Evolutionary conservation across 1,140 invertebrate species (phyloP).

Genomic region (Neodiprion virginianus): DNA sequence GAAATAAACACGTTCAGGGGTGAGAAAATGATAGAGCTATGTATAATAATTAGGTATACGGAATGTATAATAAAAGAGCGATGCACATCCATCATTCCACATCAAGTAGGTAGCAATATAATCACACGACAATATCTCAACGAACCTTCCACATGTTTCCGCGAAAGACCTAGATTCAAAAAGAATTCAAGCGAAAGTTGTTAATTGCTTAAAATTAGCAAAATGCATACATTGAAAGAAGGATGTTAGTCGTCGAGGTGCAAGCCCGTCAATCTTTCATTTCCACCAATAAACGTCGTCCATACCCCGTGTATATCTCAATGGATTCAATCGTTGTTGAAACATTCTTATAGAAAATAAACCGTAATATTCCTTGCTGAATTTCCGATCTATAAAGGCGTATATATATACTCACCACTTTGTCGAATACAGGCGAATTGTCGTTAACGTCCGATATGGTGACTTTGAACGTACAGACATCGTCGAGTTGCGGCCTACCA

Average conservation of each 20-base stretch:
- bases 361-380: constrained; percentile 14
- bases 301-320: background rate
- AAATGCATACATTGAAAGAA: background rate
- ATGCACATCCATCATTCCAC: background rate
- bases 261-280: too few relatives aligned
- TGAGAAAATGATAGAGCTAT: background rate
- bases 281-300: background rate
- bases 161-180: constrained; percentile 68
- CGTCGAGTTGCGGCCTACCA: constrained; percentile 81
- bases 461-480: constrained; percentile 88
- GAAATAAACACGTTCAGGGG: background rate
- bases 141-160: constrained; percentile 73
- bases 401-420: constrained; percentile 67
- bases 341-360: constrained; percentile 40
- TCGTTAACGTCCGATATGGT: constrained; percentile 89
- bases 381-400: background rate
- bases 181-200: constrained; percentile 31
- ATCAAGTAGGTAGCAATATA: background rate
- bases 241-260: too few relatives aligned
- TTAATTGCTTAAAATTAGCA: constrained; percentile 9
- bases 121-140: constrained; percentile 43
- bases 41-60: too few relatives aligned
- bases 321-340: constrained; percentile 44
- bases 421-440: constrained; percentile 85
- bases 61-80: too few relatives aligned